Percentiles rank a stretch among this genome's conserved stretches.
Evolutionary conservation across 2,888 invertebrate species (phyloP).

Genomic region (Cyclophora albipunctata): DNA sequence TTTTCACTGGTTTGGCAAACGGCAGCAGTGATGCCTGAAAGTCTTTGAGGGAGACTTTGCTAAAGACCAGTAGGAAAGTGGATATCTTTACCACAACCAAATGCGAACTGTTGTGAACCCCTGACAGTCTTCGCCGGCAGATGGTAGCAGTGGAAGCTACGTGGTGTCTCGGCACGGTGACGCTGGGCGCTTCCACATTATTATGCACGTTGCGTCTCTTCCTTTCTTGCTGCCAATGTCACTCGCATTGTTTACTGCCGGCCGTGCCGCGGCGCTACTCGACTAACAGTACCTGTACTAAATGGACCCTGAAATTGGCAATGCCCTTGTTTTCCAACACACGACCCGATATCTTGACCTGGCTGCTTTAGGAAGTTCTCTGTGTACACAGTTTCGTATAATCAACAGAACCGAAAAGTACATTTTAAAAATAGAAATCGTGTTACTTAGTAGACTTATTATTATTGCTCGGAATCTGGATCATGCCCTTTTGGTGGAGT

Average conservation of each 20-base stretch:
- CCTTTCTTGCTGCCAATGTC: constrained; percentile 72
- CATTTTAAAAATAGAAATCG: neutral
- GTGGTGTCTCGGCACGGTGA: constrained; percentile 23
- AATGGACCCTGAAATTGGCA: constrained; percentile 72
- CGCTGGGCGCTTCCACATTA: constrained; percentile 43
- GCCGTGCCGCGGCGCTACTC: constrained; percentile 32
- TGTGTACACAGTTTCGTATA: constrained; percentile 5
- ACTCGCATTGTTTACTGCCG: constrained; percentile 59
- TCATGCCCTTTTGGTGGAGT: constrained; percentile 53
- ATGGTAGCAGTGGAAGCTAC: constrained; percentile 17
- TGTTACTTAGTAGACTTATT: neutral
- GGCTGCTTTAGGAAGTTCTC: constrained; percentile 28
- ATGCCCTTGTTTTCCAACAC: constrained; percentile 55
- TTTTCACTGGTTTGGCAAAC: too few species aligned
- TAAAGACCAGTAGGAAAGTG: too few species aligned
- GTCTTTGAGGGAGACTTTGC: too few species aligned
- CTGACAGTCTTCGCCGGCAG: constrained; percentile 15
- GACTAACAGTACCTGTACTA: constrained; percentile 61
- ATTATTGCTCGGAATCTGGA: constrained; percentile 28
- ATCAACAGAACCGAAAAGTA: neutral
- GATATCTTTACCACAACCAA: too few species aligned
- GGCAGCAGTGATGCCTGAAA: too few species aligned
- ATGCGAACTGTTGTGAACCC: constrained; percentile 10
- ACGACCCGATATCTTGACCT: constrained; percentile 33
- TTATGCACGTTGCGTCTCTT: constrained; percentile 60